phyloP scores from a whole-genome alignment of 1,140 invertebrate genomes.

The Drosophila leontia region DNA sequence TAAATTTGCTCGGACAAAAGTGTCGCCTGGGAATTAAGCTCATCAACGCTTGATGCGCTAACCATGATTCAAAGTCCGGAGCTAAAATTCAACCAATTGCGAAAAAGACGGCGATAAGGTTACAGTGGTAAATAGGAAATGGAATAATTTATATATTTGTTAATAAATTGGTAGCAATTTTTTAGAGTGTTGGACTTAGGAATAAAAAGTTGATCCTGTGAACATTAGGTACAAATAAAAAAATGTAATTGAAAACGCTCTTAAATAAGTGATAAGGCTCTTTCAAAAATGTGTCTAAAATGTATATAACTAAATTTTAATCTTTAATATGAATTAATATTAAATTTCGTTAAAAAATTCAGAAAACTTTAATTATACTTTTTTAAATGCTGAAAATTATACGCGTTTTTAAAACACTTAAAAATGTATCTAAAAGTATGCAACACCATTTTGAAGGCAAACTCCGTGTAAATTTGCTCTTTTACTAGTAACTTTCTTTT shows the following conservation, averaged over 20 bases:
- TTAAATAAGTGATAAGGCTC: no score
- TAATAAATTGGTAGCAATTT: background rate
- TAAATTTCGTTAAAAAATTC: no score
- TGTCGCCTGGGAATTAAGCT: constrained; percentile 78
- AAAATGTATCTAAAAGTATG: background rate
- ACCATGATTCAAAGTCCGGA: constrained; percentile 74
- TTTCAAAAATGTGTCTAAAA: no score
- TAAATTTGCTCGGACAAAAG: constrained; percentile 80
- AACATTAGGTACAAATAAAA: no score
- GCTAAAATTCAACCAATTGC: constrained; percentile 65
- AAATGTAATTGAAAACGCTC: no score
- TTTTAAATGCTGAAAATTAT: background rate
- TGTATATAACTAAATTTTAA: no score
- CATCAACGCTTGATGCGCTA: constrained; percentile 73
- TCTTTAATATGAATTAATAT: no score
- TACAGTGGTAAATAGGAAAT: constrained; percentile 33
- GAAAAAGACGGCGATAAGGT: constrained; percentile 14
- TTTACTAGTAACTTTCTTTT: background rate
- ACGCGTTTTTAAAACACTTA: background rate
- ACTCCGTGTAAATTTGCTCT: background rate
- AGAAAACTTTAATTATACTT: no score
- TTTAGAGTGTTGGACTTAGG: background rate
- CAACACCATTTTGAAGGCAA: background rate
- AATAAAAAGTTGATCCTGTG: background rate
- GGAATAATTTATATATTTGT: background rate